Evolutionary conservation across 2,888 invertebrate species (phyloP).

Genomic region (Aleiodes leptofemur): DNA sequence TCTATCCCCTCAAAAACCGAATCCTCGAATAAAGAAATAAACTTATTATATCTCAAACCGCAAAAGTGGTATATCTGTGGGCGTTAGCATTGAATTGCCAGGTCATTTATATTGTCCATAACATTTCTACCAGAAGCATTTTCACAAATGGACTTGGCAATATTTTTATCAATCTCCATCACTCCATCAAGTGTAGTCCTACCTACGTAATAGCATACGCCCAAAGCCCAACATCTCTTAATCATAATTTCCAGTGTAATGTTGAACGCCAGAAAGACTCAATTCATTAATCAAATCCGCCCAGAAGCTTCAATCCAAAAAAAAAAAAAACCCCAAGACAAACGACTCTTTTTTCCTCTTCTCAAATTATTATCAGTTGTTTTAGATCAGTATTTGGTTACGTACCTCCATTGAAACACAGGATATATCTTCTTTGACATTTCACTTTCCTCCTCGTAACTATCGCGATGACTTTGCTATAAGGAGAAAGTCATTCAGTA

Average conservation of each 20-base stretch:
- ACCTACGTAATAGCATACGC: background rate
- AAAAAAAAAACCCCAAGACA: background rate
- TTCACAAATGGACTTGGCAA: slow-evolving; percentile 42
- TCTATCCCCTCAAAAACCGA: too few relatives aligned
- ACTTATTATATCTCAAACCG: background rate
- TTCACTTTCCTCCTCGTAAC: slow-evolving; percentile 48
- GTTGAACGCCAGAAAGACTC: slow-evolving; percentile 2
- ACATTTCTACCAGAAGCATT: slow-evolving; percentile 61
- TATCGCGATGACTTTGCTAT: slow-evolving; percentile 48
- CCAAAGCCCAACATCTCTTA: slow-evolving; percentile 7
- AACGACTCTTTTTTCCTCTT: background rate
- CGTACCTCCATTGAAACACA: slow-evolving; percentile 17
- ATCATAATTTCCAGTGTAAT: slow-evolving; percentile 17
- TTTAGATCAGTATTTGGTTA: slow-evolving; percentile 13
- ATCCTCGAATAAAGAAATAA: too few relatives aligned
- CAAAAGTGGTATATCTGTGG: background rate
- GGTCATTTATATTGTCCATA: slow-evolving; percentile 65
- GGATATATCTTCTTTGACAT: slow-evolving; percentile 43
- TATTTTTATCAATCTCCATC: slow-evolving; percentile 36
- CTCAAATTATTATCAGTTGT: background rate
- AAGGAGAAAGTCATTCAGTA: slow-evolving; percentile 42
- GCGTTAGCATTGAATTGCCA: slow-evolving; percentile 31
- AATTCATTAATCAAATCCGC: slow-evolving; percentile 30
- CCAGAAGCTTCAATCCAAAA: slow-evolving; percentile 1
- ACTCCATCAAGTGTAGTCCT: background rate